These are phyloP conservation scores for Catharus ustulatus DNA, from an alignment of 2,797 vertebrate genomes.

Conservation along the genomic window DNA sequence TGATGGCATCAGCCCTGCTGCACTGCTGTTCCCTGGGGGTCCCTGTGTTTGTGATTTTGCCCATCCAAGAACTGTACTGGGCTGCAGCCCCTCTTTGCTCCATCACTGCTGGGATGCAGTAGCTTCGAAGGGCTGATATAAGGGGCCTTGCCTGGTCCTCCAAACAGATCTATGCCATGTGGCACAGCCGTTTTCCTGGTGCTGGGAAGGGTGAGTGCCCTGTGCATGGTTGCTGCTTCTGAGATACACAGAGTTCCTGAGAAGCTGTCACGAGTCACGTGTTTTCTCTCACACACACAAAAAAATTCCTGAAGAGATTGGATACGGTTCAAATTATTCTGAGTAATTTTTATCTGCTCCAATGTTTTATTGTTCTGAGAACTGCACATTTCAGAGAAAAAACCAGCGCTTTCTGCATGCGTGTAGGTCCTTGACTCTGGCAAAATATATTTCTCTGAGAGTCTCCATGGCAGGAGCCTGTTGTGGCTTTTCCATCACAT, in stretches of 20 bases:
- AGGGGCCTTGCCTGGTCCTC: neutral
- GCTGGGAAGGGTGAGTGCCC: neutral
- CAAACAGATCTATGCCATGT: accelerated
- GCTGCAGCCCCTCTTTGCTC: neutral
- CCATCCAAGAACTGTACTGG: neutral
- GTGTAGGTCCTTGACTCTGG: neutral
- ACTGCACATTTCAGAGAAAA: neutral
- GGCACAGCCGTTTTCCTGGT: neutral
- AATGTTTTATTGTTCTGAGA: neutral
- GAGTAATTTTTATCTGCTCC: neutral
- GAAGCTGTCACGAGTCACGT: neutral
- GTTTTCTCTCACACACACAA: neutral
- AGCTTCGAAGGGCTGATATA: neutral
- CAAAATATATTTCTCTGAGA: neutral
- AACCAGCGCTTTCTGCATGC: accelerated
- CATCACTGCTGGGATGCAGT: neutral
- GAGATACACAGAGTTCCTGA: neutral
- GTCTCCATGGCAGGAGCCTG: neutral
- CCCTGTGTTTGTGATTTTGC: accelerated
- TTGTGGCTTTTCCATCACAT: neutral
- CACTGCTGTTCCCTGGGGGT: neutral
- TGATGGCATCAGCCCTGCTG: neutral
- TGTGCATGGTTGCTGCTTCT: neutral
- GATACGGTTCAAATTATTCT: neutral
- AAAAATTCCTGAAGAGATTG: neutral